Conservation (phyloP, 2,797 vertebrate genomes). For the Nothura maculosa region DNA sequence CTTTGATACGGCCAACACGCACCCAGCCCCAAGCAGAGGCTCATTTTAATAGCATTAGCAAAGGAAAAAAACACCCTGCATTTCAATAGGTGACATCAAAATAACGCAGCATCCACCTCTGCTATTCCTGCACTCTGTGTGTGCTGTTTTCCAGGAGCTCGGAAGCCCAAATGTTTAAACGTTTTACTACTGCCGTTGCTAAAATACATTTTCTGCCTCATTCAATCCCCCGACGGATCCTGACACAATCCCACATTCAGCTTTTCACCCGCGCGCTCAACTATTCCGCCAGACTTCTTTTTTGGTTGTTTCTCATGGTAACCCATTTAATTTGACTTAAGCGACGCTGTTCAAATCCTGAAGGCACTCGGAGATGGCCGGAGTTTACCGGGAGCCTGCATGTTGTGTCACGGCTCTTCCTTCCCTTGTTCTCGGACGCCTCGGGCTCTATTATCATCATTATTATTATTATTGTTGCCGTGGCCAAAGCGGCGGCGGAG, state of each 20-base stretch:
- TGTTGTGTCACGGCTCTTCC: conserved; percentile 68
- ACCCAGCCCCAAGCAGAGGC: conserved; percentile 6
- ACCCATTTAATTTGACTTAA: conserved; percentile 71
- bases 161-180: conserved; percentile 42
- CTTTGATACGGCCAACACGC: background rate
- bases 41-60: conserved; percentile 32
- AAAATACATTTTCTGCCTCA: conserved; percentile 34
- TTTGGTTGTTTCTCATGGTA: conserved; percentile 71
- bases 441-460: background rate
- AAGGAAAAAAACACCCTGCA: background rate
- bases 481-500: no score
- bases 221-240: conserved; percentile 19
- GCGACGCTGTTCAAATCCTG: conserved; percentile 73
- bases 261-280: conserved; percentile 31
- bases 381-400: conserved; percentile 73
- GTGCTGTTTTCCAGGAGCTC: conserved; percentile 42
- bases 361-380: conserved; percentile 73
- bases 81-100: background rate
- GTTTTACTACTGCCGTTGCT: background rate
- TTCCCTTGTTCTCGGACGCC: conserved; percentile 36
- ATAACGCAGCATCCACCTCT: conserved; percentile 15
- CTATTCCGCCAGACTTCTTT: conserved; percentile 65
- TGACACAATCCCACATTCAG: conserved; percentile 5
- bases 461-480: no score
- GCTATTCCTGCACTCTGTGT: background rate